These are phyloP conservation scores for Hyalella azteca DNA, from an alignment of 2,888 invertebrate genomes.

Conservation along the genomic window DNA sequence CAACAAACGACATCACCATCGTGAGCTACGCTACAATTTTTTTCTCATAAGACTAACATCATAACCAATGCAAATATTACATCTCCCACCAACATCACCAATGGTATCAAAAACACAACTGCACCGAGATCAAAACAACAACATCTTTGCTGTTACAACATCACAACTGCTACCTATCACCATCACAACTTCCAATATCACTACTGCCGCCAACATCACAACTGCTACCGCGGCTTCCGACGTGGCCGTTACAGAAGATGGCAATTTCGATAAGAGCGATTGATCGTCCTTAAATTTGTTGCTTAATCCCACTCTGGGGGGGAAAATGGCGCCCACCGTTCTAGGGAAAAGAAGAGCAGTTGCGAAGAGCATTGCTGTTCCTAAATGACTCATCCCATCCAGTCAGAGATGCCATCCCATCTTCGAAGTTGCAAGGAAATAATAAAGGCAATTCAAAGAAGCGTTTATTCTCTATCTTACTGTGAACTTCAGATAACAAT, in stretches of 20 bases:
- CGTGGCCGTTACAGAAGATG: conserved; percentile 16
- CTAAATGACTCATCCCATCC: too few relatives aligned
- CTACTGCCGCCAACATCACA: not conserved
- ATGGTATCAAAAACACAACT: not conserved
- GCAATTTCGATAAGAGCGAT: conserved; percentile 33
- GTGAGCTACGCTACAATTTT: too few relatives aligned
- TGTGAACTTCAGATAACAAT: too few relatives aligned
- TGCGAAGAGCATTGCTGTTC: too few relatives aligned
- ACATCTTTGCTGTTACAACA: not conserved
- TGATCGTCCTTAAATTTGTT: conserved; percentile 32
- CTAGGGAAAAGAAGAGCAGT: not conserved
- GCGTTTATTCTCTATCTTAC: too few relatives aligned
- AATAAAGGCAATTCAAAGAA: too few relatives aligned
- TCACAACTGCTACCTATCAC: not conserved
- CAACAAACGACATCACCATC: too few relatives aligned
- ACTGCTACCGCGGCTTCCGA: not conserved
- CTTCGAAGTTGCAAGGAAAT: too few relatives aligned
- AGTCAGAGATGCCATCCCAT: too few relatives aligned
- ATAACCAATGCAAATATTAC: not conserved
- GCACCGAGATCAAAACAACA: not conserved
- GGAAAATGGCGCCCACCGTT: conserved; percentile 6
- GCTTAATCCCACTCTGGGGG: conserved; percentile 20
- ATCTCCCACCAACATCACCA: not conserved
- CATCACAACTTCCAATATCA: not conserved
- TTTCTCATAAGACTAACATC: too few relatives aligned